A percentile compares a stretch with the other conserved stretches of the same genome.
These are phyloP conservation scores for Chrysopa pallens DNA, from an alignment of 1,140 invertebrate species.

Conservation along the genomic window DNA sequence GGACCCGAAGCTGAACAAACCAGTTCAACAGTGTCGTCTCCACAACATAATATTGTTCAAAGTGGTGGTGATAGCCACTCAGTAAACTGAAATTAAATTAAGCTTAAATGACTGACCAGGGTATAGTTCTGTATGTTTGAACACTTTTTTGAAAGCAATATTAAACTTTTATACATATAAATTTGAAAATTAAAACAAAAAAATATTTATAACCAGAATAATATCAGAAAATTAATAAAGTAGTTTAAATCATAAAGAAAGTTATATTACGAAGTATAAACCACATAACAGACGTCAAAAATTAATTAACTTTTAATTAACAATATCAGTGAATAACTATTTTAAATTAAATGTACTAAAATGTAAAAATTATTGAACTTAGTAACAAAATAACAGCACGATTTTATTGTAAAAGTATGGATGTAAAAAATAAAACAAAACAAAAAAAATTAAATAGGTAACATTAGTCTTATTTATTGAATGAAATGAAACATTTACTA, in stretches of 20 bases:
- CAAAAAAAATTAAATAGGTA: no score
- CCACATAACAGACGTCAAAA: not conserved
- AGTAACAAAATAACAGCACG: no score
- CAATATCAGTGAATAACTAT: no score
- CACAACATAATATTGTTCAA: not conserved
- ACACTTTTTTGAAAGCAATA: not conserved
- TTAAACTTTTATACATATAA: not conserved
- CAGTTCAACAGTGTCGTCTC: not conserved
- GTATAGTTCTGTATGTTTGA: not conserved
- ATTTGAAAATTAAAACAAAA: not conserved
- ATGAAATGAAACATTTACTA: no score
- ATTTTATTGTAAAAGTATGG: no score
- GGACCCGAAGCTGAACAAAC: not conserved
- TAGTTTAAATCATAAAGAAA: not conserved
- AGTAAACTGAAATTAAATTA: not conserved
- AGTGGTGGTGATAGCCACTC: not conserved
- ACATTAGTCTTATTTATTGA: no score
- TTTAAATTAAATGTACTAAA: no score
- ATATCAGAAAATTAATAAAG: not conserved
- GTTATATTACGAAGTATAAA: not conserved
- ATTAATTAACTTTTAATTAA: no score
- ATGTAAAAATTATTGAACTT: no score
- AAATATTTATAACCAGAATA: not conserved
- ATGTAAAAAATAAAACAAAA: no score
- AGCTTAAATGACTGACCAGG: not conserved